Evolutionary conservation across 2,888 invertebrate species (phyloP).

Genomic region (Gari tellinella): DNA sequence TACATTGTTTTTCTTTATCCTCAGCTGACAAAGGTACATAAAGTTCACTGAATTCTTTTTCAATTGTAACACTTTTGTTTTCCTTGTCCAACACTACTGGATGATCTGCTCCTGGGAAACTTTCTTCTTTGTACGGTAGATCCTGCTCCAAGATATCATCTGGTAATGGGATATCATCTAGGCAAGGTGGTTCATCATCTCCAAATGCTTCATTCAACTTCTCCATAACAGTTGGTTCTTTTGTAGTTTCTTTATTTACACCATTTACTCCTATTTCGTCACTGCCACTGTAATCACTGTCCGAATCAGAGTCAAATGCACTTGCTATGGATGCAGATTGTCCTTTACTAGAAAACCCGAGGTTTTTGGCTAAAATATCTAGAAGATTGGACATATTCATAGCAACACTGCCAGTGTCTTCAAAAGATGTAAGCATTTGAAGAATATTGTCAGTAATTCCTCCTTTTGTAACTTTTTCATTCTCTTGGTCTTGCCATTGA

Average conservation of each 20-base stretch:
- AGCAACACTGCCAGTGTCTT: conserved; percentile 57
- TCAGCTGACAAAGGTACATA: no score
- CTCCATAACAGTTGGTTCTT: neutral
- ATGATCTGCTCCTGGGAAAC: neutral
- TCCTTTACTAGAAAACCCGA: conserved; percentile 31
- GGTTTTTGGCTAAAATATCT: conserved; percentile 49
- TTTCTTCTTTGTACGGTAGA: neutral
- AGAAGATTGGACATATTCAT: conserved; percentile 53
- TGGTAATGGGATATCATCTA: conserved; percentile 47
- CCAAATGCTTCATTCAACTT: neutral
- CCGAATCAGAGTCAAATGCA: no score
- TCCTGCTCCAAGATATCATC: conserved; percentile 4
- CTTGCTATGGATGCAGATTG: no score
- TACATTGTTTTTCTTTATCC: no score
- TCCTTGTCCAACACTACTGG: neutral
- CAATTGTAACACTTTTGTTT: no score
- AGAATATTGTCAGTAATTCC: conserved; percentile 52
- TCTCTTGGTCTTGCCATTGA: no score
- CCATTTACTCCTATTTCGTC: neutral
- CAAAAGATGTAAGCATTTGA: conserved; percentile 53
- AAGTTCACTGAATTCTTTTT: no score
- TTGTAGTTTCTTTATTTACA: neutral
- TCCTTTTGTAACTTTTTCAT: conserved; percentile 10
- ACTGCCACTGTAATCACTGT: neutral
- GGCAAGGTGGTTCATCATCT: conserved; percentile 39